Evolutionary conservation across 1,140 invertebrate species (phyloP).

Genomic region (Phymastichus coffea): DNA sequence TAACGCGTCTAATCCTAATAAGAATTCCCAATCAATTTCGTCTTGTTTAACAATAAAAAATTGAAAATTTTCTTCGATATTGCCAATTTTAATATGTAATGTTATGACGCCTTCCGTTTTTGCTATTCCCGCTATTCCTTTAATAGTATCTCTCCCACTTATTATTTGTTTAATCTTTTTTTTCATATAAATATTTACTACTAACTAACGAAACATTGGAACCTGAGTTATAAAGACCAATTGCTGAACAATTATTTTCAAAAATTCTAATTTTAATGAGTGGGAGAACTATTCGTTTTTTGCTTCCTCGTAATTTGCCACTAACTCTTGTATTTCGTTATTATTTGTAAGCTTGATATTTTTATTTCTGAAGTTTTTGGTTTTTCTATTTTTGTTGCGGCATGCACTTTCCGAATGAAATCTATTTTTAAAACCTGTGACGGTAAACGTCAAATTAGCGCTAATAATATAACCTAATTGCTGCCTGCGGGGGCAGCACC

Average conservation of each 20-base stretch:
- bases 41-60: slow-evolving; percentile 22
- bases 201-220: slow-evolving; percentile 1
- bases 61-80: slow-evolving; percentile 11
- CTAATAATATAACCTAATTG: no score
- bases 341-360: slow-evolving; percentile 16
- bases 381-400: no score
- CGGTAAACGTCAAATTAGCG: no score
- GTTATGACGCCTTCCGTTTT: slow-evolving; percentile 2
- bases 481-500: no score
- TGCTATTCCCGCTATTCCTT: not conserved
- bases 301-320: slow-evolving; percentile 1
- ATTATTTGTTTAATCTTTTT: slow-evolving; percentile 5
- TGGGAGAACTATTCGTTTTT: slow-evolving; percentile 16
- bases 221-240: slow-evolving; percentile 1
- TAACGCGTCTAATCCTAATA: slow-evolving; percentile 26
- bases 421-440: slow-evolving; percentile 2
- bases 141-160: slow-evolving; percentile 9
- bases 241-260: slow-evolving; percentile 5
- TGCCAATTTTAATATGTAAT: slow-evolving; percentile 10
- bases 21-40: slow-evolving; percentile 12
- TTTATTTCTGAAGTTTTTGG: not conserved
- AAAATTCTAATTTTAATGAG: slow-evolving; percentile 14
- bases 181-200: not conserved
- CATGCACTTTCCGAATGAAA: not conserved
- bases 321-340: not conserved